Base-by-base conservation (phyloP, 2,113 vertebrate genomes). In the Dunckerocampus dactyliophorus region DNA sequence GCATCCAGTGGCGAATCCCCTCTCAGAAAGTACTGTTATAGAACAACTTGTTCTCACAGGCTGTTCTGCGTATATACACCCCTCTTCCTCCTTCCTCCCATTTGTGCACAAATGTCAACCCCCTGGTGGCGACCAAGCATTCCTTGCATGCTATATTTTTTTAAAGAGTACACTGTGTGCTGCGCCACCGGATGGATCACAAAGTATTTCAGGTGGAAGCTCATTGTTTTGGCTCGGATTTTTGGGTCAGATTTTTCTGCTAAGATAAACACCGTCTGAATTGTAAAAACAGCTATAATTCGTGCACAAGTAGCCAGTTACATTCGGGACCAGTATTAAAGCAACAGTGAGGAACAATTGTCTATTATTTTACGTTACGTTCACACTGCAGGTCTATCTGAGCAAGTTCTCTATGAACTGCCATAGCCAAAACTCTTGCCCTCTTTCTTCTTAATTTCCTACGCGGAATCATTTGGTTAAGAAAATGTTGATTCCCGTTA, bases 21-120 rank as follows among this genome's bases (percentile, higher is more conserved):
- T 74, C 64, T 72, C 20, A 10, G 39, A 45, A 58, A 14, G 63
- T 43, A 6, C 67, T 77, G 82, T 75, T 78, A 54, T 65, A 79
- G 87, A 83, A 88, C 84, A 87, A 68, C 47, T 67, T 82, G 82
- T 88, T 86, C 82, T 83, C 65, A 76, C 76, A 70, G 60, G 21
- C 60, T 77, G 82, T 81, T 62, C 80, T 12, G 47, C 66, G 39
- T 57, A 28, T 28, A 14, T 34, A 45, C 56, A 14, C 19, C 17
- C 16, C 21, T 3, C 6, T 17, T 2, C 20, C 52, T 14, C 17
- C 7, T 20, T 16, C 17, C 54, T 37, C 46, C 11, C 39, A 43
- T 11, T 21, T 34, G 17, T 31, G 46, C 63, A 19, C 70, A 52
- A 65, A 87, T 82, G 78, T 78, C 70, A 84, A 28, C 57, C 70